A percentile compares a stretch with the other conserved stretches of the same genome.
Evolutionary conservation across 2,797 vertebrate species (phyloP).

Genomic region (Bradypodion ventrale): DNA sequence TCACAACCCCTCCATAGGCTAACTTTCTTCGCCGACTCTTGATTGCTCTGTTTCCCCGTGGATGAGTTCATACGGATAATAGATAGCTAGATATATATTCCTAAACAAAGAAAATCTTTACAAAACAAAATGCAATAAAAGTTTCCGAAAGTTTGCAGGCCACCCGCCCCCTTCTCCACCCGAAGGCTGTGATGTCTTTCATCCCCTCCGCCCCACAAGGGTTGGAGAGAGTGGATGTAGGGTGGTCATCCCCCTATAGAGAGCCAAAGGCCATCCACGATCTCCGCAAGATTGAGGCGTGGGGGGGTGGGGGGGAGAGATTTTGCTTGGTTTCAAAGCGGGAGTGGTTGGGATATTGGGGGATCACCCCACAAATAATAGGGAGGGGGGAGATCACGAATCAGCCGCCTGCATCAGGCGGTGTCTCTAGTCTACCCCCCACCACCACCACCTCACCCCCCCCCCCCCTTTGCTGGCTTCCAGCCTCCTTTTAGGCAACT

Average conservation of each 20-base stretch:
- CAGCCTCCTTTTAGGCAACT: slow-evolving; percentile 70
- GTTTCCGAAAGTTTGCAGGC: slow-evolving; percentile 75
- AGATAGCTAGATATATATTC: too few species aligned
- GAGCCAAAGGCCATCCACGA: neutral
- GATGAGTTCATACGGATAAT: slow-evolving; percentile 40
- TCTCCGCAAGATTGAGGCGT: neutral
- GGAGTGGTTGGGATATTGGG: slow-evolving; percentile 65
- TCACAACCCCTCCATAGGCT: slow-evolving; percentile 41
- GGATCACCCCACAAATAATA: slow-evolving; percentile 70
- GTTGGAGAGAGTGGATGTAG: neutral
- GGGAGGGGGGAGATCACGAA: slow-evolving; percentile 62
- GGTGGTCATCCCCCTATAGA: neutral
- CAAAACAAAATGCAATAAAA: slow-evolving; percentile 78
- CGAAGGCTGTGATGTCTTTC: slow-evolving; percentile 35
- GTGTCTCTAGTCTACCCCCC: slow-evolving; percentile 38
- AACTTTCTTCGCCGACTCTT: slow-evolving; percentile 77
- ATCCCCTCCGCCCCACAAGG: slow-evolving; percentile 22
- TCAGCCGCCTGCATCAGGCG: slow-evolving; percentile 61
- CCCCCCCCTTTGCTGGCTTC: slow-evolving; percentile 59
- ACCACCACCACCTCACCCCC: neutral
- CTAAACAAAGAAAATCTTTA: neutral
- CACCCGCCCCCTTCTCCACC: slow-evolving; percentile 54
- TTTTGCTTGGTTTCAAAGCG: slow-evolving; percentile 52
- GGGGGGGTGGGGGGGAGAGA: slow-evolving; percentile 5
- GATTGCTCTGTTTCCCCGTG: slow-evolving; percentile 46